Conservation (phyloP, 2,888 invertebrate species). For the Pseudococcus viburni region DNA sequence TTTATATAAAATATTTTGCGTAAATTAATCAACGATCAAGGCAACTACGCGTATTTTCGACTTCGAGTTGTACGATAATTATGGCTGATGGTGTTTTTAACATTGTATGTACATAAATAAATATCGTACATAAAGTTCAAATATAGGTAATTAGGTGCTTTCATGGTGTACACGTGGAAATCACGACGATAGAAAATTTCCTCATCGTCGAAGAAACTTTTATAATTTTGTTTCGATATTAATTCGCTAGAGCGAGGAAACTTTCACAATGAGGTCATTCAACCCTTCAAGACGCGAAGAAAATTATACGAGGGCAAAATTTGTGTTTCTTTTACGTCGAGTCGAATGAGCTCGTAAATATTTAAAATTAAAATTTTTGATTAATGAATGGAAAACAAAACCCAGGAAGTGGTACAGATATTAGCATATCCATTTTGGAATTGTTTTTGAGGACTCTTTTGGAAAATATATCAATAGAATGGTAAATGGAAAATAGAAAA, state of each 20-base stretch:
- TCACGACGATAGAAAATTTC: not conserved
- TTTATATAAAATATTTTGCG: not conserved
- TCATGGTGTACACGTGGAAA: not conserved
- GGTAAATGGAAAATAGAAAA: no score
- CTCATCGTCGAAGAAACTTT: not conserved
- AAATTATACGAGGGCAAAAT: not conserved
- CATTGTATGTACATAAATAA: not conserved
- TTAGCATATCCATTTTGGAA: no score
- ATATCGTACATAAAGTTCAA: not conserved
- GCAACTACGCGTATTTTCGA: not conserved
- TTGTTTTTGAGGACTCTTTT: no score
- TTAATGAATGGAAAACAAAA: no score
- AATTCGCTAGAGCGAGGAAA: not conserved
- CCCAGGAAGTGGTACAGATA: no score
- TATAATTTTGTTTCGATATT: not conserved
- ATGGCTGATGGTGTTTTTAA: no score
- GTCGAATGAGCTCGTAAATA: not conserved
- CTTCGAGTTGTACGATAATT: not conserved
- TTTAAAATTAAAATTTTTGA: not conserved
- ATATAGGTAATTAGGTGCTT: not conserved
- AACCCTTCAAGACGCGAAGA: not conserved
- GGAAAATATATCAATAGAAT: no score
- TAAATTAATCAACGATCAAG: not conserved
- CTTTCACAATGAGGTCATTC: not conserved
- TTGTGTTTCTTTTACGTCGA: not conserved